phyloP scores from a whole-genome alignment of 1,140 invertebrate genomes.

The Cardiocondyla obscurior region DNA sequence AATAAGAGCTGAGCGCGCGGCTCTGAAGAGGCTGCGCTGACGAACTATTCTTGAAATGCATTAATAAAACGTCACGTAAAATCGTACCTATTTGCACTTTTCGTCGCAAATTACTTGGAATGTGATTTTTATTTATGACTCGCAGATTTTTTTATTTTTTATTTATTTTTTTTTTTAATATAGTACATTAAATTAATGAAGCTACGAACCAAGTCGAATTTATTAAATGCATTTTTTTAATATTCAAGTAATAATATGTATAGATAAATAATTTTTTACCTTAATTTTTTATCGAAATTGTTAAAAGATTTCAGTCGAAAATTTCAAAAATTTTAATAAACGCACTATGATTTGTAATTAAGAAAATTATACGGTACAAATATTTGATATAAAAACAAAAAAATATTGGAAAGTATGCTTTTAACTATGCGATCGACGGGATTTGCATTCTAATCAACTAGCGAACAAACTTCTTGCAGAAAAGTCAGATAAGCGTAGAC shows the following conservation, averaged over 20 bases:
- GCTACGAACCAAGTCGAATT: background rate
- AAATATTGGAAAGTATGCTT: too few relatives aligned
- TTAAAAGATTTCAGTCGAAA: too few relatives aligned
- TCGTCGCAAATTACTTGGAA: background rate
- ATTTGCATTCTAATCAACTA: too few relatives aligned
- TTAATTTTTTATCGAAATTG: too few relatives aligned
- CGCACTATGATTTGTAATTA: too few relatives aligned
- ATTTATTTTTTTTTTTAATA: background rate
- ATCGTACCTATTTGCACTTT: slow-evolving; percentile 1
- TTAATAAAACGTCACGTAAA: slow-evolving; percentile 1
- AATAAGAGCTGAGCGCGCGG: slow-evolving; percentile 28
- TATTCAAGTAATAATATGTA: background rate
- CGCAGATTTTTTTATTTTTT: too few relatives aligned
- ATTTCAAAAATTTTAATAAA: too few relatives aligned
- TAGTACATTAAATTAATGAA: background rate
- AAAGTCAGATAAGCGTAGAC: too few relatives aligned
- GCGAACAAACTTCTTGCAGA: too few relatives aligned
- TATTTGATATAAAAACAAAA: too few relatives aligned
- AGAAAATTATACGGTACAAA: too few relatives aligned
- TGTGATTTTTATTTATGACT: background rate
- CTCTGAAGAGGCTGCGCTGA: background rate
- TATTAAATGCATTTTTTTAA: background rate
- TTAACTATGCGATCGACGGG: too few relatives aligned
- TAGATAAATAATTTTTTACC: background rate
- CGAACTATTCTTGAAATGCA: slow-evolving; percentile 40